Conservation (phyloP, 1,140 invertebrate genomes). For the Drosophila sp. region DNA sequence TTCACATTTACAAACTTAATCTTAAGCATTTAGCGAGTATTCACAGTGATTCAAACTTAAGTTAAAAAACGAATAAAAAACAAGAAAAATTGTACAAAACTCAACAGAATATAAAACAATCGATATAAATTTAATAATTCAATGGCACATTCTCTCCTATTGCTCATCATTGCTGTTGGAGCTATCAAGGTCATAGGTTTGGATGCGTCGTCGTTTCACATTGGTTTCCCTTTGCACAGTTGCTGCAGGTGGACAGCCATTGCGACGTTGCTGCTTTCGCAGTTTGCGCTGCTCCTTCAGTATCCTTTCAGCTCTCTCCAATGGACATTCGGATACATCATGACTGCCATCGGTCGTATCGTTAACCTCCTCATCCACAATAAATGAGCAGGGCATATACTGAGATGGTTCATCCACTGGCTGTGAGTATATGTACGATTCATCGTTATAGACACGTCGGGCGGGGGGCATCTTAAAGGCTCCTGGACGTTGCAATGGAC, state of each 20-base stretch:
- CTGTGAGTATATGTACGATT: slow-evolving; percentile 72
- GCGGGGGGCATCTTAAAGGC: slow-evolving; percentile 76
- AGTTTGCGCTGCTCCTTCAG: slow-evolving; percentile 62
- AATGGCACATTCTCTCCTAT: neutral
- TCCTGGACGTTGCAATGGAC: slow-evolving; percentile 61
- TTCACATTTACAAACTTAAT: slow-evolving; percentile 3
- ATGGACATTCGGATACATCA: slow-evolving; percentile 60
- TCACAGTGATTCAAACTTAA: slow-evolving; percentile 9
- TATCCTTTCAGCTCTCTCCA: slow-evolving; percentile 77
- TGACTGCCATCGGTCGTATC: slow-evolving; percentile 18
- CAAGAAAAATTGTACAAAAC: neutral
- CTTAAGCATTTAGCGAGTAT: neutral
- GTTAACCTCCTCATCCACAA: slow-evolving; percentile 56
- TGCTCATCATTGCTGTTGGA: slow-evolving; percentile 52
- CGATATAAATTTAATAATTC: neutral
- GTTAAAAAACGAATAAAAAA: slow-evolving; percentile 7
- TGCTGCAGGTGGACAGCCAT: slow-evolving; percentile 11
- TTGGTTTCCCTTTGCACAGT: neutral
- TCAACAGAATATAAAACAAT: neutral
- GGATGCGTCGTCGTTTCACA: slow-evolving; percentile 45
- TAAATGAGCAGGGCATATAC: slow-evolving; percentile 70
- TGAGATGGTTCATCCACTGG: slow-evolving; percentile 60
- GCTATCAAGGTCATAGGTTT: slow-evolving; percentile 33
- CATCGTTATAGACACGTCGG: slow-evolving; percentile 54
- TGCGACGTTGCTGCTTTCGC: slow-evolving; percentile 15